These are phyloP conservation scores for Gymnocypris eckloni DNA, from an alignment of 2,797 vertebrate species.

Conservation along the genomic window DNA sequence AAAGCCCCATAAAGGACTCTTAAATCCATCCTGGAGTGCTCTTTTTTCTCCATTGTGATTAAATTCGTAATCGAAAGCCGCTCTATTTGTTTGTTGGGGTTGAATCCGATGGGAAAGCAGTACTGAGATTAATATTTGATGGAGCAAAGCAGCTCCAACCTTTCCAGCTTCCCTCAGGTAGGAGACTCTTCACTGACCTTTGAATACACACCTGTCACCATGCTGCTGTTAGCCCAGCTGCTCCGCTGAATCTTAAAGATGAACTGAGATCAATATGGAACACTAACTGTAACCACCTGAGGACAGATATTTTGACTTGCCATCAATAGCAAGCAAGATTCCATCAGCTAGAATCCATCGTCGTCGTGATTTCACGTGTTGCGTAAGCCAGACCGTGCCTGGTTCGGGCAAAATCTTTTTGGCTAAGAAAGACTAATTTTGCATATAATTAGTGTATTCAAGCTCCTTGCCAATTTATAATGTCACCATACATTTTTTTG, in stretches of 20 bases:
- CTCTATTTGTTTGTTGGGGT: constrained; percentile 63
- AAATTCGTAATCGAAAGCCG: constrained; percentile 28
- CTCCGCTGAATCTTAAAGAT: constrained; percentile 50
- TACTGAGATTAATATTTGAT: constrained; percentile 76
- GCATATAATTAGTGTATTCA: neutral
- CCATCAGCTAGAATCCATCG: neutral
- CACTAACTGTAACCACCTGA: constrained; percentile 40
- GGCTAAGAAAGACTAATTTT: neutral
- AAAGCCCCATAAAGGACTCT: constrained; percentile 4
- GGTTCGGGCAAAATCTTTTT: neutral
- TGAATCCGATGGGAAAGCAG: constrained; percentile 58
- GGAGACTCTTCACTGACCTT: constrained; percentile 71
- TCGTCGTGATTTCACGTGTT: neutral
- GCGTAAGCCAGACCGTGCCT: neutral
- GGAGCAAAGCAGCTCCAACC: constrained; percentile 69
- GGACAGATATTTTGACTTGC: constrained; percentile 6
- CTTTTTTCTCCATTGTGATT: neutral
- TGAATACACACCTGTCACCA: constrained; percentile 64
- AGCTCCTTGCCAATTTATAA: neutral
- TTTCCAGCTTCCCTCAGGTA: constrained; percentile 71
- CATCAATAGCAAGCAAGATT: constrained; percentile 16
- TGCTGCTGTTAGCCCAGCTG: constrained; percentile 52
- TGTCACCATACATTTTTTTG: neutral
- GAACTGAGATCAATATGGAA: constrained; percentile 46
- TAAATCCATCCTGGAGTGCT: neutral